Conservation (phyloP, 2,888 invertebrate genomes). For the Trichacis sp. region DNA sequence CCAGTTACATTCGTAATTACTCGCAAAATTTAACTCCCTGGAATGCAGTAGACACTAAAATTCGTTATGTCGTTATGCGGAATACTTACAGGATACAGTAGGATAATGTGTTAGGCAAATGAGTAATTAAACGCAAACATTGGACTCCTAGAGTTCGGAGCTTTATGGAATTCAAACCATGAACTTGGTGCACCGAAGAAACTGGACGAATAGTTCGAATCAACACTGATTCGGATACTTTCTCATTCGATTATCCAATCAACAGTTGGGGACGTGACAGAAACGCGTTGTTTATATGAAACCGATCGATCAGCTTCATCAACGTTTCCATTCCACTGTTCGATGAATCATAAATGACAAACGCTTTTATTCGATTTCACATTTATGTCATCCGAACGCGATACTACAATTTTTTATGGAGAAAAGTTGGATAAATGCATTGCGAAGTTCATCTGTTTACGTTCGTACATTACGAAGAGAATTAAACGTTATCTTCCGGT, state of each 20-base stretch:
- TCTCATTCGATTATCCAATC: slow-evolving; percentile 1
- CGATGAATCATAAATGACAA: too few species aligned
- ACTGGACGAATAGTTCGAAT: background rate
- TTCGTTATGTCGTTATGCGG: background rate
- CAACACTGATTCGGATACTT: background rate
- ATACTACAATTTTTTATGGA: background rate
- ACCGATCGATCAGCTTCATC: background rate
- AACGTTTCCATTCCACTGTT: too few species aligned
- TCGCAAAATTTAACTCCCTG: background rate
- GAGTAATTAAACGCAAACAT: slow-evolving; percentile 38
- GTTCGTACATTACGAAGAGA: too few species aligned
- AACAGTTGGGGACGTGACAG: background rate
- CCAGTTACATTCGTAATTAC: background rate
- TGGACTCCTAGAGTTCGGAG: background rate
- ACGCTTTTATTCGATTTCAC: too few species aligned
- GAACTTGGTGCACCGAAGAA: background rate
- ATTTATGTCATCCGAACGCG: background rate
- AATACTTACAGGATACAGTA: background rate
- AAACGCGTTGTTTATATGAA: background rate
- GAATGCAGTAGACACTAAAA: background rate
- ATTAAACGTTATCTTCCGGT: too few species aligned
- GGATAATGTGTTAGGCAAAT: slow-evolving; percentile 30
- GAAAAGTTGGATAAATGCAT: background rate
- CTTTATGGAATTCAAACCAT: background rate
- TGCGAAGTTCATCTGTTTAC: background rate